Evolutionary conservation across 1,140 invertebrate genomes (phyloP), one percentile per base, ranked within the genome.

Genomic region (Leptinotarsa lineolata): DNA sequence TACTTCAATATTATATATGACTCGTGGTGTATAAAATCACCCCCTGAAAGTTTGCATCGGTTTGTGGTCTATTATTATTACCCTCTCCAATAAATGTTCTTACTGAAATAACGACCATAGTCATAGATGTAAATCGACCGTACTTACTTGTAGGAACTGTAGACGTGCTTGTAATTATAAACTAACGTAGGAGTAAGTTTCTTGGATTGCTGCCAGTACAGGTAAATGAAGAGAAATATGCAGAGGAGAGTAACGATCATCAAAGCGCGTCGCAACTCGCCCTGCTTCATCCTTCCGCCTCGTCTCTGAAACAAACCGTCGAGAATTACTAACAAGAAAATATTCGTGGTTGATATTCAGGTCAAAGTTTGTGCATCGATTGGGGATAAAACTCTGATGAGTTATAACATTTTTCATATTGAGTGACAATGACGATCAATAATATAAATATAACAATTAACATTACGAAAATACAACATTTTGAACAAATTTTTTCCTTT

Each of bases 191-290:
- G 74, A 24, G 73, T 46, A 16, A 70, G 71, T 48, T 67, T 76
- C 20, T 76, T 77, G 59, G 77, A 75, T 69, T 83, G 82, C 69
- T 81, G 77, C 79, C 81, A 82, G 76, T 88, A 88, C 82, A 88
- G 85, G n/a, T 87, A 86, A 68, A 88, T 85, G 65, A 88, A 83
- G 61, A 88, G 82, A 12, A 86, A 81, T 60, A 86, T 84, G 73
- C 87, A 88, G 72, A 87, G 82, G 71, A 88, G 77, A 75, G 88
- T 84, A 60, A 88, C 85, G 72, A 88, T 83, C 69, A 87, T 83
- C 74, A 88, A 85, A 69, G 85, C 83, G 48, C 84, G 82, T 81
- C 85, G 86, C 83, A 88, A 84, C 83, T 86, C 82, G 24, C 77
- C 76, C 60, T 79, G 81, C 74, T 81, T 82, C 82, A 83, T 82